These are phyloP conservation scores for Cephus rjabovi DNA, from an alignment of 2,888 invertebrate genomes.

Conservation along the genomic window DNA sequence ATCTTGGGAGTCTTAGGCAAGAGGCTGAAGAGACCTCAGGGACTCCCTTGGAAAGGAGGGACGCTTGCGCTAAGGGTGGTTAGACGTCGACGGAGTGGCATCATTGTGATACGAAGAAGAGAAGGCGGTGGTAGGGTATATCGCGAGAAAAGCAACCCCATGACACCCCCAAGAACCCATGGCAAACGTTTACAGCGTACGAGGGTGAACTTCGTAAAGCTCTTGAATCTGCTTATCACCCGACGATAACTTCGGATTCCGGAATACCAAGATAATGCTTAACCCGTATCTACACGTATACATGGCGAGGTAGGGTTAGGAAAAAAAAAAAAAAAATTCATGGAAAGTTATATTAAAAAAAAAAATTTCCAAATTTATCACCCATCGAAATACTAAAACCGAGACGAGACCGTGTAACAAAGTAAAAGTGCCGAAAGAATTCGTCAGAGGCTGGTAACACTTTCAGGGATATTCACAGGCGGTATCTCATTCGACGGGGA, in stretches of 20 bases:
- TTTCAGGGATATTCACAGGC: too few relatives aligned
- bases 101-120: neutral
- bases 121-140: neutral
- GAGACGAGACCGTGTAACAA: too few relatives aligned
- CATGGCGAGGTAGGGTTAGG: too few relatives aligned
- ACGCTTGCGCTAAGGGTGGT: neutral
- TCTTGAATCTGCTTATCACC: neutral
- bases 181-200: neutral
- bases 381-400: neutral
- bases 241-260: neutral
- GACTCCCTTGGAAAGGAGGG: neutral
- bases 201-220: conserved; percentile 5
- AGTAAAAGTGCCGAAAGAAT: neutral
- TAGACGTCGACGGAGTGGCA: neutral
- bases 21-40: conserved; percentile 1
- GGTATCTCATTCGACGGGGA: neutral
- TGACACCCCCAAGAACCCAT: neutral
- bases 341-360: too few relatives aligned
- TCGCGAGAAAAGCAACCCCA: neutral
- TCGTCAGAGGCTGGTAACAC: neutral
- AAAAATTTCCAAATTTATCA: neutral
- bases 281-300: neutral
- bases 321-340: too few relatives aligned
- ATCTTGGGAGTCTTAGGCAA: conserved; percentile 15
- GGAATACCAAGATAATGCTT: neutral